phyloP scores from a whole-genome alignment of 2,113 vertebrate species.

The Telmatochromis sp. region DNA sequence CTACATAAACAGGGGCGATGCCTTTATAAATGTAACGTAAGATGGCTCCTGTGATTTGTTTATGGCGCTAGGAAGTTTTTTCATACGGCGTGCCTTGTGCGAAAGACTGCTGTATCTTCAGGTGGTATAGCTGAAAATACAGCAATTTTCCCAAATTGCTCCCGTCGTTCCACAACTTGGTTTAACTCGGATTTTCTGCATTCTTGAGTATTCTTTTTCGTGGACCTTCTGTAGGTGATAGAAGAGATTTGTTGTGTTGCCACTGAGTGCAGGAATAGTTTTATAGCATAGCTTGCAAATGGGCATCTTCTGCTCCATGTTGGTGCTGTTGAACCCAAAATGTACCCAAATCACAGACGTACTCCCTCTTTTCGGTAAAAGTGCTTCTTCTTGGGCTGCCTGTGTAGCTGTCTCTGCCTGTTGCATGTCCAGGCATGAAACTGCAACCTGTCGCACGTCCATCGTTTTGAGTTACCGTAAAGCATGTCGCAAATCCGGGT shows the following conservation, averaged over 20 bases:
- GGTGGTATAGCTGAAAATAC: background rate
- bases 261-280: background rate
- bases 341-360: background rate
- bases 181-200: background rate
- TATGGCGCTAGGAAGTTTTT: background rate
- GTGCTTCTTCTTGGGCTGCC: background rate
- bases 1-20: background rate
- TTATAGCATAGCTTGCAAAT: background rate
- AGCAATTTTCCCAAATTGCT: background rate
- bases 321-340: background rate
- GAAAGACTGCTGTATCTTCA: background rate
- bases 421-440: background rate
- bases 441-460: background rate
- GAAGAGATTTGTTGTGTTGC: background rate
- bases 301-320: fast-evolving
- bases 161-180: background rate
- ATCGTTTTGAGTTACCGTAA: background rate
- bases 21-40: background rate
- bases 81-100: background rate
- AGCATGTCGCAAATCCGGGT: background rate
- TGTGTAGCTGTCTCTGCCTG: background rate
- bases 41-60: background rate
- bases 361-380: background rate
- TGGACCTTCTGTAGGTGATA: background rate
- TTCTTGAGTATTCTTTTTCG: background rate